Conservation (phyloP, 2,113 vertebrate species). For the Pelobates fuscus region DNA sequence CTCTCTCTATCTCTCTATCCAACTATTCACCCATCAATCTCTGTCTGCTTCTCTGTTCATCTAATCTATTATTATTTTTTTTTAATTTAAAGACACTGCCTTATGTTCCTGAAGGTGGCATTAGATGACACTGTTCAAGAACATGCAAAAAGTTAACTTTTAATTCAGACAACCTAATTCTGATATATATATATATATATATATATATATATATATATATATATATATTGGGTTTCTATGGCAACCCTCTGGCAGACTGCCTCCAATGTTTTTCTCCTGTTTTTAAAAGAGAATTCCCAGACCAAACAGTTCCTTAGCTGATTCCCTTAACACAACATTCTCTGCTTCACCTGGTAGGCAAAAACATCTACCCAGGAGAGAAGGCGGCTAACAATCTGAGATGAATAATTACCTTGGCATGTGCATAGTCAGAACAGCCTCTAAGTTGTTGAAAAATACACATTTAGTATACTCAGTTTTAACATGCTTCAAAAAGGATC, state of each 20-base stretch:
- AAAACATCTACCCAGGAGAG: constrained; percentile 43
- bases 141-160: not conserved
- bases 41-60: too few relatives aligned
- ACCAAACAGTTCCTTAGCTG: not conserved
- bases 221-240: constrained; percentile 41
- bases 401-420: constrained; percentile 46
- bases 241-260: constrained; percentile 6
- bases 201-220: constrained; percentile 8
- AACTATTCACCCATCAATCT: too few relatives aligned
- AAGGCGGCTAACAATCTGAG: constrained; percentile 31
- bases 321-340: constrained; percentile 27
- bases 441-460: constrained; percentile 10
- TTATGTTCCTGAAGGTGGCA: too few relatives aligned
- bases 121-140: too few relatives aligned
- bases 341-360: constrained; percentile 39
- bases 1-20: too few relatives aligned
- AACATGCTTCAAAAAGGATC: not conserved
- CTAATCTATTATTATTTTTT: too few relatives aligned
- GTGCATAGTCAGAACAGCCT: constrained; percentile 33
- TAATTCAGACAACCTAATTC: constrained; percentile 2
- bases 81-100: too few relatives aligned
- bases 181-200: too few relatives aligned
- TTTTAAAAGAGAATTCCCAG: constrained; percentile 28
- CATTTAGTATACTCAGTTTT: constrained; percentile 11
- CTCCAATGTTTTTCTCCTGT: constrained; percentile 9